These are phyloP conservation scores for Furcula furcula DNA, from an alignment of 2,888 invertebrate species.

Conservation along the genomic window DNA sequence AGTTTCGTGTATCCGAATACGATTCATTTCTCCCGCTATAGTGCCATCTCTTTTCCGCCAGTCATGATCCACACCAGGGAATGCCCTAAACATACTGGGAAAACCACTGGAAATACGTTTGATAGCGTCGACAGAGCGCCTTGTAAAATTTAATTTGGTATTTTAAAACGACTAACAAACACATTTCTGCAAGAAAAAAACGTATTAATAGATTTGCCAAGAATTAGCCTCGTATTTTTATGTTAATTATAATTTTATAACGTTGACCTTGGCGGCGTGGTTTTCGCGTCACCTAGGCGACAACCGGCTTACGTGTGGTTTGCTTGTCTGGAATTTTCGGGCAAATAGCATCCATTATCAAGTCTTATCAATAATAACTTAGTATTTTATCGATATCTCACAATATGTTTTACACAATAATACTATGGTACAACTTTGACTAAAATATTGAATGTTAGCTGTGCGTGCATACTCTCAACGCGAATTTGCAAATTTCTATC, in stretches of 20 bases:
- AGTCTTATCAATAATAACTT: not conserved
- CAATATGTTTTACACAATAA: not conserved
- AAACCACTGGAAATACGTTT: conserved; percentile 29
- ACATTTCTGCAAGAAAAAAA: conserved; percentile 4
- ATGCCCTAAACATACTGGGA: conserved; percentile 16
- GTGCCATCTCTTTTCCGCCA: conserved; percentile 15
- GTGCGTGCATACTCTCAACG: conserved; percentile 18
- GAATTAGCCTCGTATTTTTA: conserved; percentile 6
- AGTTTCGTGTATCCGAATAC: conserved; percentile 10
- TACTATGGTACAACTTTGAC: not conserved
- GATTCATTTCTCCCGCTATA: conserved; percentile 10
- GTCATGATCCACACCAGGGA: conserved; percentile 10
- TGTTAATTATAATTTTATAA: conserved; percentile 7
- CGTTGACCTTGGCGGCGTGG: conserved; percentile 17
- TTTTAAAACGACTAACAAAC: conserved; percentile 5
- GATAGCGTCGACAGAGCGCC: conserved; percentile 3
- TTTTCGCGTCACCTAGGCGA: conserved; percentile 35
- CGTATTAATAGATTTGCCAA: conserved; percentile 4
- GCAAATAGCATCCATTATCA: conserved; percentile 4
- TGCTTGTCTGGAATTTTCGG: conserved; percentile 1
- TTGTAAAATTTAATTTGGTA: conserved; percentile 4
- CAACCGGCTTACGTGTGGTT: conserved; percentile 16
- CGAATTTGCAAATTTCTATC: conserved; percentile 28
- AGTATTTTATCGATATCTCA: not conserved
- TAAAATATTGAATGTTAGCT: conserved; percentile 2